Base-by-base conservation (phyloP, 2,888 invertebrate species). In the Thelaira solivaga region DNA sequence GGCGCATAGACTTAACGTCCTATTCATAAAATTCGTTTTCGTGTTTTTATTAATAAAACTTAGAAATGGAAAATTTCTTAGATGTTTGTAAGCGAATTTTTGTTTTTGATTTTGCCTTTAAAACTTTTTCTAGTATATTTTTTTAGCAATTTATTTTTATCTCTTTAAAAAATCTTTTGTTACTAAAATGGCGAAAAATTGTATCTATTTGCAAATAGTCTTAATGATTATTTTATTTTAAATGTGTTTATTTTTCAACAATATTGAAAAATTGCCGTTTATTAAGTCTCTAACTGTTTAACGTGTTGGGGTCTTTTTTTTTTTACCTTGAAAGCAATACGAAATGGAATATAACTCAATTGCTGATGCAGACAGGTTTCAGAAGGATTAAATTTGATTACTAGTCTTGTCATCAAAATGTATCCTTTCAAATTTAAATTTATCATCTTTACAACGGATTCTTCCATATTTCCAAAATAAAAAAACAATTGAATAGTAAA, bases 301-400 rank as follows among this genome's bases (percentile, higher is more conserved):
- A 39, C 13, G 16, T 39, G 16, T 39, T 39, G n/a, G 34, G 34
- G 2, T 34, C n/a, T 34, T 34, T n/a, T 34, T 34, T 4, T 34
- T n/a, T 34, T 11, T 1, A 11, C 34, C 34, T 34, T 34, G 4
- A 0, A 34, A 10, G 11, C 0, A 34, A 34, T n/a, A 34, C n/a
- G 3, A n/a, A 34, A n/a, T 29, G 20, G 18, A 22, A 51, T 29
- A 16, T 16, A 26, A 13, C n/a, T 34, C 3, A 20, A 53, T n/a
- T n/a, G n/a, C n/a, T 26, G 26, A 36, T 57, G 41, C 7, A 20
- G 6, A 10, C 16, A 29, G 64, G 39, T 41, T 39, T 72, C 64
- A 65, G 22, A 67, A 43, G 65, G 65, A 74, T 24, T 65, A 59
- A 74, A 65, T 74, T 74, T 59, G 65, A 74, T 41, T 4, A 65